Evolutionary conservation across 2,113 vertebrate genomes (phyloP), one percentile per base, ranked within the genome.

Genomic region (Heliornis fulica): DNA sequence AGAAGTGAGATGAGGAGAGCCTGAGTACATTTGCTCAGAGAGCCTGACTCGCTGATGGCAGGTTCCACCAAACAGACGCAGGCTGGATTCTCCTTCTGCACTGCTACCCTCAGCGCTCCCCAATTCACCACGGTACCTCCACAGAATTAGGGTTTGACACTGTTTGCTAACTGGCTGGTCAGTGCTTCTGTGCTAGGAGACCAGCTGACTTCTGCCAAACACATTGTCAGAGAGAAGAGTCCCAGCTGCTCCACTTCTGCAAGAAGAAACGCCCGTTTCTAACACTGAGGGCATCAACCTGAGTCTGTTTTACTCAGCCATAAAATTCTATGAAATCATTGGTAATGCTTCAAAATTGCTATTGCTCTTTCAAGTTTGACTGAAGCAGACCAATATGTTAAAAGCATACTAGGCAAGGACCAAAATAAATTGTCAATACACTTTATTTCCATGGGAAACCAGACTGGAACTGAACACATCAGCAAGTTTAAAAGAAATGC

Each of bases 11-110:
- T 31, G 14, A 25, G 83, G 61, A 74, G 11, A 87, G 22, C 11
- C 43, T 7, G 20, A 17, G 59, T 10, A 15, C 28, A 26, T 45
- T 48, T 50, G 29, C 40, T 50, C 32, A 34, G 66, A n/a, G 21
- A 69, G 13, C 54, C 41, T 5, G 2, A 40, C 28, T 69, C 38
- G 12, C 29, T 28, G 43, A 43, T 7, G 14, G 34, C 46, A 81
- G 29, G 56, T 23, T 60, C 29, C 32, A 29, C 21, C 2, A 1
- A n/a, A 17, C 0, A 0, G 45, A 19, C 11, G 2, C 7, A 1
- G 41, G 29, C 40, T 31, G 43, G 31, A 63, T 68, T 23, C 43
- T 87, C 56, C 56, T 91, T 74, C 48, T 68, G 74, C 20, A 26
- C 25, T 0, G 0, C 28, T 41, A 60, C 53, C 16, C 21, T 54